Conservation (phyloP, 2,888 invertebrate species). For the Drosophila siamana region DNA sequence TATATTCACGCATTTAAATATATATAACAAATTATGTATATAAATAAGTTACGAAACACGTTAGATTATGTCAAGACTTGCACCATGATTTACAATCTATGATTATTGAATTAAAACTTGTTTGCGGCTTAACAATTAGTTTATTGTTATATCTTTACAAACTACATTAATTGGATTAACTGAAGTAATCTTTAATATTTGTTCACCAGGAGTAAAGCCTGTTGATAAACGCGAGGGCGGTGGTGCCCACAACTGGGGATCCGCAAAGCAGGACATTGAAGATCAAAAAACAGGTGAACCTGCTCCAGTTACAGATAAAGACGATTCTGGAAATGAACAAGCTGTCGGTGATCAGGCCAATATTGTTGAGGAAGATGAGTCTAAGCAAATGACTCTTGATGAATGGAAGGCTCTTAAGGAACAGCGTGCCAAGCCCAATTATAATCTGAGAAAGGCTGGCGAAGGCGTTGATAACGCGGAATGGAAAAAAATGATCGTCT, state of each 20-base stretch:
- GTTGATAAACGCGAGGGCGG: conserved; percentile 97
- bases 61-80: not conserved
- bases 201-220: conserved; percentile 89
- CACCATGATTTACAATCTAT: not conserved
- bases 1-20: not conserved
- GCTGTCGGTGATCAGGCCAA: conserved; percentile 85
- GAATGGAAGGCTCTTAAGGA: conserved; percentile 95
- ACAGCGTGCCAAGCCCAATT: conserved; percentile 93
- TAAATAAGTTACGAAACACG: not conserved
- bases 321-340: conserved; percentile 83
- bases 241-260: conserved; percentile 98
- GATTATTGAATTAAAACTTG: not conserved
- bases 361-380: conserved; percentile 90
- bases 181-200: not conserved
- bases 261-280: conserved; percentile 95
- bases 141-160: not conserved
- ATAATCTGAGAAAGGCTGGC: conserved; percentile 96
- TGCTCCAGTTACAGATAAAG: conserved; percentile 80
- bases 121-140: not conserved
- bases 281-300: conserved; percentile 77
- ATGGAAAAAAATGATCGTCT: conserved; percentile 96
- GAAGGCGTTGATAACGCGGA: conserved; percentile 96
- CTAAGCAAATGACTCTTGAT: conserved; percentile 95
- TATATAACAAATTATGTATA: not conserved
- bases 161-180: not conserved